A percentile compares a stretch with the other conserved stretches of the same genome.
Conservation (phyloP, 2,888 invertebrate genomes). For the Heteropelma amictum region DNA sequence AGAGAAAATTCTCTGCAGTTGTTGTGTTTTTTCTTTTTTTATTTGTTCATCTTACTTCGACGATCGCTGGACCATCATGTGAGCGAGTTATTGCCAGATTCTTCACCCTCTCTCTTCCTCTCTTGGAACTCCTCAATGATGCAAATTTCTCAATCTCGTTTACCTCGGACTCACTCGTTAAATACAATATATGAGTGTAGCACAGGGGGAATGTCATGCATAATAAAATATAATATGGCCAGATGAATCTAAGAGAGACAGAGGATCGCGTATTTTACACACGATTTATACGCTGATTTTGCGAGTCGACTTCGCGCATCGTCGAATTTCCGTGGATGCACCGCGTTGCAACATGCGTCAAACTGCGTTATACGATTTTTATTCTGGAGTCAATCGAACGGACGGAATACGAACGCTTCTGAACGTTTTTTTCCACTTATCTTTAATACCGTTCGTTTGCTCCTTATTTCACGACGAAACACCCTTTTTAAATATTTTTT, state of each 20-base stretch:
- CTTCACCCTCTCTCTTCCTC: not conserved
- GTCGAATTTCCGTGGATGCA: too few relatives aligned
- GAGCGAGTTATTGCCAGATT: not conserved
- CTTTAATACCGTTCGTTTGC: too few relatives aligned
- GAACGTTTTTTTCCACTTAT: too few relatives aligned
- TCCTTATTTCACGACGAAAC: too few relatives aligned
- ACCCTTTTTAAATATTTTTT: too few relatives aligned
- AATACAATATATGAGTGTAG: not conserved
- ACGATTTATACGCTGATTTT: too few relatives aligned
- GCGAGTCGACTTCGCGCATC: too few relatives aligned
- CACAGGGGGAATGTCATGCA: not conserved
- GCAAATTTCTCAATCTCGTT: slow-evolving; percentile 54
- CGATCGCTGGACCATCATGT: too few relatives aligned
- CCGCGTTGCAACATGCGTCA: too few relatives aligned
- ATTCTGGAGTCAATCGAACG: too few relatives aligned
- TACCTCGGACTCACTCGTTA: slow-evolving; percentile 22
- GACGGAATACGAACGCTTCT: too few relatives aligned
- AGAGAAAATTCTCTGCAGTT: slow-evolving; percentile 1
- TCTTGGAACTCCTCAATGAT: slow-evolving; percentile 30
- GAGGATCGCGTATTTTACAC: not conserved
- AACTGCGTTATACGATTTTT: too few relatives aligned
- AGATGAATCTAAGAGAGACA: slow-evolving; percentile 8
- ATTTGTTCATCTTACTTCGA: not conserved
- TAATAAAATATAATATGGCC: slow-evolving; percentile 23
- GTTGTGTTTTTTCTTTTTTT: not conserved